These are phyloP conservation scores for Thymallus thymallus DNA, from an alignment of 2,113 vertebrate species.

Conservation along the genomic window DNA sequence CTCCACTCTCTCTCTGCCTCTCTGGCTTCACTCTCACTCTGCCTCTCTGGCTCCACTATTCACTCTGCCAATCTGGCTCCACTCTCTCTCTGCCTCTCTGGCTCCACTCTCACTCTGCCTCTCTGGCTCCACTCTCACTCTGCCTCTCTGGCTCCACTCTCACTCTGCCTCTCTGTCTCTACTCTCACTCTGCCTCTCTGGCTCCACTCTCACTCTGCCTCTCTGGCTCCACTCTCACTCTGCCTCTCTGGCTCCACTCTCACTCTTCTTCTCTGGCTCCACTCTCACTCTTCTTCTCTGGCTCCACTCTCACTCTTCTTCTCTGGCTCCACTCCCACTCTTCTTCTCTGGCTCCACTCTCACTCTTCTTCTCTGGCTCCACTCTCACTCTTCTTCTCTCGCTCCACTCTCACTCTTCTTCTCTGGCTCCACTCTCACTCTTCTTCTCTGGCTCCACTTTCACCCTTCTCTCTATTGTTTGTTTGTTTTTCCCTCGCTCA, in stretches of 20 bases:
- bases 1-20: not conserved
- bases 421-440: not conserved
- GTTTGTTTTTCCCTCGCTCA: slow-evolving; percentile 5
- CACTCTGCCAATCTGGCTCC: no score
- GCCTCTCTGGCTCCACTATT: not conserved
- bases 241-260: not conserved
- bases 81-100: slow-evolving; percentile 3
- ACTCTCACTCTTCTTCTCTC: not conserved
- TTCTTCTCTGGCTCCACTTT: no score
- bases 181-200: not conserved
- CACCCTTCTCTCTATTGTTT: not conserved
- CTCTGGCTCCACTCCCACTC: no score
- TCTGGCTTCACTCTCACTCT: no score
- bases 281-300: slow-evolving; percentile 1
- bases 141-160: not conserved
- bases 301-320: not conserved
- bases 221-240: no score
- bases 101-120: not conserved
- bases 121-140: no score
- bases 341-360: not conserved
- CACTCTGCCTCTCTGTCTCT: slow-evolving; percentile 2
- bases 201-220: not conserved
- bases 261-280: no score
- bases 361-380: slow-evolving; percentile 3
- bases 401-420: no score